A percentile compares a stretch with the other conserved stretches of the same genome.
Evolutionary conservation across 2,113 vertebrate genomes (phyloP).

Genomic region (Archilochus colubris): DNA sequence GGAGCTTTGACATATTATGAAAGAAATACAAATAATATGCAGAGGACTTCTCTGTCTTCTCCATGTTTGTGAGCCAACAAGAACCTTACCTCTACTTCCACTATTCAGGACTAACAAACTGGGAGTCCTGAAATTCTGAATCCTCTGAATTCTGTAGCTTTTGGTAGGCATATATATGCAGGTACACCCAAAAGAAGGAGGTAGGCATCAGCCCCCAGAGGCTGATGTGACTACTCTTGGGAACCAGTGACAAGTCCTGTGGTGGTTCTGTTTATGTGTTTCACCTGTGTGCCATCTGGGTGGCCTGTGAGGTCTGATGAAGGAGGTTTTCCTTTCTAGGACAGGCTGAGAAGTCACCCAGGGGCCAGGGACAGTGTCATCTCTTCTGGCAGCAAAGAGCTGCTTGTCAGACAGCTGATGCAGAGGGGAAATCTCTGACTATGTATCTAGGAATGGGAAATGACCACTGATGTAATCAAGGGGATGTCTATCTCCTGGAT

Average conservation of each 20-base stretch:
- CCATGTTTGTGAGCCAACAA: neutral
- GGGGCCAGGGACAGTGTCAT: neutral
- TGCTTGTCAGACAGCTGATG: neutral
- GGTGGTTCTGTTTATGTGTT: neutral
- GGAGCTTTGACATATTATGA: neutral
- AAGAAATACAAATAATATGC: neutral
- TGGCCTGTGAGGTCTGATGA: neutral
- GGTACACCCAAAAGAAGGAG: neutral
- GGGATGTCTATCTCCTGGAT: neutral
- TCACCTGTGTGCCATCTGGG: neutral
- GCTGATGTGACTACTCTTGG: neutral
- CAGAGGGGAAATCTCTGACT: neutral
- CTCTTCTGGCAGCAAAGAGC: neutral
- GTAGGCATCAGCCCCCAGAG: neutral
- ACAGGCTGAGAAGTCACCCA: neutral
- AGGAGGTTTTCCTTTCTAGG: neutral
- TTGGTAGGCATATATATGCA: neutral
- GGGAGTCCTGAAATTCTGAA: neutral
- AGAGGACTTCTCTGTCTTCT: neutral
- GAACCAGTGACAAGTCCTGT: fast-evolving
- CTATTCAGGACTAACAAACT: neutral
- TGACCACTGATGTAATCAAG: neutral
- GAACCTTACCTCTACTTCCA: neutral
- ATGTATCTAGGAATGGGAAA: fast-evolving
- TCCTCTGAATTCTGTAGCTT: neutral